Evolutionary conservation across 37 sponge, comb jelly and placozoan species (phyloP).

Genomic region (Ephydatia muelleri): DNA sequence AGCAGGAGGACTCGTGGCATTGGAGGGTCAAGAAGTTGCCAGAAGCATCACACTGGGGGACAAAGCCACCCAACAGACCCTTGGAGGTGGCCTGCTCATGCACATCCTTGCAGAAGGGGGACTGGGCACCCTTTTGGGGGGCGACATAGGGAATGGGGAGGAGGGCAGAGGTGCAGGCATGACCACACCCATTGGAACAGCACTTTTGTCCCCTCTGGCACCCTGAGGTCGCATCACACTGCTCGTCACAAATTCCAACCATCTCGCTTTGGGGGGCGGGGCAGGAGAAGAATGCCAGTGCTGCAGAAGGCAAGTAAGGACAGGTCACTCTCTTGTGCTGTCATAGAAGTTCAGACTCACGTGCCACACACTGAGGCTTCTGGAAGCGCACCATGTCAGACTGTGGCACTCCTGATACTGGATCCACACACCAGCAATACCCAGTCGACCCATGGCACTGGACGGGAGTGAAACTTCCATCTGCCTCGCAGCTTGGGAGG

Average conservation of each 20-base stretch:
- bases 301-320: not conserved
- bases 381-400: constrained; percentile 26
- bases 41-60: constrained; percentile 26
- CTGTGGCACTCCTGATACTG: constrained; percentile 14
- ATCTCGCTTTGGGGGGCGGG: constrained; percentile 6
- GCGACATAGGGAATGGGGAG: constrained; percentile 9
- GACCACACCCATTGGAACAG: constrained; percentile 81
- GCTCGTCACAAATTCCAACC: constrained; percentile 20
- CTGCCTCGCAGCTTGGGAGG: constrained; percentile 25
- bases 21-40: constrained; percentile 40
- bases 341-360: constrained; percentile 27
- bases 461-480: constrained; percentile 27
- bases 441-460: constrained; percentile 43
- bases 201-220: constrained; percentile 31
- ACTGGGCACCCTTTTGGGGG: not conserved
- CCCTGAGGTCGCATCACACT: constrained; percentile 8
- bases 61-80: constrained; percentile 13
- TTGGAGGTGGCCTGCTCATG: not conserved
- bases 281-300: not conserved
- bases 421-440: constrained; percentile 65
- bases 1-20: constrained; percentile 54
- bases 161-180: constrained; percentile 30
- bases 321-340: no score
- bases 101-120: not conserved
- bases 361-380: constrained; percentile 23